A percentile compares a stretch with the other conserved stretches of the same genome.
These are phyloP conservation scores for Drusus annulatus DNA, from an alignment of 1,140 invertebrate genomes.

Conservation along the genomic window DNA sequence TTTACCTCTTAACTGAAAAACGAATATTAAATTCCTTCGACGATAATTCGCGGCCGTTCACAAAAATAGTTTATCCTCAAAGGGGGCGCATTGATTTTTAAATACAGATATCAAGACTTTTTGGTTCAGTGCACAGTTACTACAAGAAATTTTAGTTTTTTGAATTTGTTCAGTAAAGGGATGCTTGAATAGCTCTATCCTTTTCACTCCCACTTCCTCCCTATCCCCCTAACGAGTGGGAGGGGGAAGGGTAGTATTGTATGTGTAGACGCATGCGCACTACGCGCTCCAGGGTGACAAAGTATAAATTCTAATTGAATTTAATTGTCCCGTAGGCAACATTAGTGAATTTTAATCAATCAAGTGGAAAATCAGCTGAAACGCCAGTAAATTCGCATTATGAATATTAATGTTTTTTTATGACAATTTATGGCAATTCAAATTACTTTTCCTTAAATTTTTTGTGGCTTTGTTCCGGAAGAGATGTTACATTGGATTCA, in stretches of 20 bases:
- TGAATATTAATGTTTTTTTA: no score
- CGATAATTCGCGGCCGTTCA: neutral
- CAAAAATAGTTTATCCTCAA: neutral
- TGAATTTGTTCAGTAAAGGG: slow-evolving; percentile 23
- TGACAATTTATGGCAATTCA: no score
- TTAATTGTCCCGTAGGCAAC: slow-evolving; percentile 28
- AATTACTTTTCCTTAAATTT: no score
- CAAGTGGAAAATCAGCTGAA: slow-evolving; percentile 4
- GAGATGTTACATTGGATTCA: no score
- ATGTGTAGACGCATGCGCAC: slow-evolving; percentile 54
- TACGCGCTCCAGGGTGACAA: slow-evolving; percentile 16
- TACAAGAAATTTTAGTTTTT: no score
- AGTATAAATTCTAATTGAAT: slow-evolving; percentile 33
- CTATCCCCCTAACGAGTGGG: slow-evolving; percentile 16
- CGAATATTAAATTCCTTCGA: slow-evolving; percentile 10
- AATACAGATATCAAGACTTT: no score
- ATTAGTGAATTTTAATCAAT: slow-evolving; percentile 35
- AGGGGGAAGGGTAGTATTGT: slow-evolving; percentile 43
- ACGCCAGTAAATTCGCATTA: neutral
- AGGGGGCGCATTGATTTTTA: no score
- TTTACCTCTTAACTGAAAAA: slow-evolving; percentile 13
- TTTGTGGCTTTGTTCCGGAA: no score
- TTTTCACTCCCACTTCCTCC: slow-evolving; percentile 26
- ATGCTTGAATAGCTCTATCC: slow-evolving; percentile 40
- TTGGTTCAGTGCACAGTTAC: no score